A percentile compares a stretch with the other conserved stretches of the same genome.
Evolutionary conservation across 2,888 invertebrate species (phyloP).

Genomic region (Smittia aterrima): DNA sequence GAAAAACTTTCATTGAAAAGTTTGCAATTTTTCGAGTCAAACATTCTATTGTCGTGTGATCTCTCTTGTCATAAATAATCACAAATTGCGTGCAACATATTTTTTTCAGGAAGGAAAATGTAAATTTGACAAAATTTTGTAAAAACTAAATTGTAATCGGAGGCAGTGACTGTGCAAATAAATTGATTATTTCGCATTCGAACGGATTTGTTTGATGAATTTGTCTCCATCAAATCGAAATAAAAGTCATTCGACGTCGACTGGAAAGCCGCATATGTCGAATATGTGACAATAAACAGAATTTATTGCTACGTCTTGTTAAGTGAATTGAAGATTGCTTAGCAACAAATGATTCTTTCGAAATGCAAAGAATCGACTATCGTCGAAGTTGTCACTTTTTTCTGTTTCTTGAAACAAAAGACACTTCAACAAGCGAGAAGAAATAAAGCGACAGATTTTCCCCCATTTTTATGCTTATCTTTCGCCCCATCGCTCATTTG

Average conservation of each 20-base stretch:
- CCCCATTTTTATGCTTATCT: background rate
- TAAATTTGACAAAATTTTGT: background rate
- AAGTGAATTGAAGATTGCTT: background rate
- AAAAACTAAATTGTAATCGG: background rate
- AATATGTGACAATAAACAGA: constrained; percentile 17
- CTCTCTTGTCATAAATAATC: constrained; percentile 23
- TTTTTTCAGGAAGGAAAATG: background rate
- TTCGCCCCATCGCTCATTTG: background rate
- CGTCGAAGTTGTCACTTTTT: background rate
- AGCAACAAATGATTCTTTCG: background rate
- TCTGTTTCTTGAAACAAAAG: background rate
- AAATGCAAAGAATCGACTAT: background rate
- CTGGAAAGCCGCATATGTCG: constrained; percentile 14
- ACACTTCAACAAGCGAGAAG: background rate
- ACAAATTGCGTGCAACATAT: constrained; percentile 29
- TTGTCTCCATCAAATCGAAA: constrained; percentile 25
- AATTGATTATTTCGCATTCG: background rate
- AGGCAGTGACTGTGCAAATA: background rate
- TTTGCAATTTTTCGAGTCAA: background rate
- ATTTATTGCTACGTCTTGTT: constrained; percentile 11
- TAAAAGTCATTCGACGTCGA: background rate
- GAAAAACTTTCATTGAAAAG: background rate
- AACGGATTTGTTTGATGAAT: background rate
- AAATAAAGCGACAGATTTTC: background rate
- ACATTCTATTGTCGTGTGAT: background rate